phyloP scores from a whole-genome alignment of 2,888 invertebrate genomes.

The Drosophila picticornis region DNA sequence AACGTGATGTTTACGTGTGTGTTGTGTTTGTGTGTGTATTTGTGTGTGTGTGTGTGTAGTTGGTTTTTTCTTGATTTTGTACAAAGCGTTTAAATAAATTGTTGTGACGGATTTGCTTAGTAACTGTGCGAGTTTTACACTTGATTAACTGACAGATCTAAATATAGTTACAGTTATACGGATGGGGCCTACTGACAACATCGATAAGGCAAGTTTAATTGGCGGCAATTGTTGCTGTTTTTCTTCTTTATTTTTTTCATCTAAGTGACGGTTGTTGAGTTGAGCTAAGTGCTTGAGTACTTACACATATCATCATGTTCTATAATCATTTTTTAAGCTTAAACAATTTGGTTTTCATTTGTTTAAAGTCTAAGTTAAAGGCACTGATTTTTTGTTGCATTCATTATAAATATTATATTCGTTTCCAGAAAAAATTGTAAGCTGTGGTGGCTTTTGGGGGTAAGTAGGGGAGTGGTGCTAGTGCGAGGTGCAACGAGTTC shows the following conservation, averaged over 20 bases:
- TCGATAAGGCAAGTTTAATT: conserved; percentile 68
- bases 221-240: conserved; percentile 64
- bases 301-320: conserved; percentile 29
- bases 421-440: conserved; percentile 39
- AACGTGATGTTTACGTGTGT: conserved; percentile 54
- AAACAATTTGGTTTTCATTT: conserved; percentile 45
- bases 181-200: conserved; percentile 38
- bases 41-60: conserved; percentile 26
- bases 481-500: conserved; percentile 76
- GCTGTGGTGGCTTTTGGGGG: conserved; percentile 13
- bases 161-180: conserved; percentile 2
- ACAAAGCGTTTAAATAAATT: conserved; percentile 50
- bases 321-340: conserved; percentile 41
- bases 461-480: conserved; percentile 9
- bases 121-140: conserved; percentile 53
- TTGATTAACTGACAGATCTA: conserved; percentile 15
- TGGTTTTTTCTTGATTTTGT: conserved; percentile 44
- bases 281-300: conserved; percentile 26
- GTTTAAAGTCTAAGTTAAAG: conserved; percentile 73
- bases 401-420: conserved; percentile 31
- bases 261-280: conserved; percentile 55
- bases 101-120: conserved; percentile 66
- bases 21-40: conserved; percentile 24
- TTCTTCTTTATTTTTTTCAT: conserved; percentile 18
- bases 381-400: conserved; percentile 61